Conservation (phyloP, 2,797 vertebrate species). For the Microhierax caerulescens region DNA sequence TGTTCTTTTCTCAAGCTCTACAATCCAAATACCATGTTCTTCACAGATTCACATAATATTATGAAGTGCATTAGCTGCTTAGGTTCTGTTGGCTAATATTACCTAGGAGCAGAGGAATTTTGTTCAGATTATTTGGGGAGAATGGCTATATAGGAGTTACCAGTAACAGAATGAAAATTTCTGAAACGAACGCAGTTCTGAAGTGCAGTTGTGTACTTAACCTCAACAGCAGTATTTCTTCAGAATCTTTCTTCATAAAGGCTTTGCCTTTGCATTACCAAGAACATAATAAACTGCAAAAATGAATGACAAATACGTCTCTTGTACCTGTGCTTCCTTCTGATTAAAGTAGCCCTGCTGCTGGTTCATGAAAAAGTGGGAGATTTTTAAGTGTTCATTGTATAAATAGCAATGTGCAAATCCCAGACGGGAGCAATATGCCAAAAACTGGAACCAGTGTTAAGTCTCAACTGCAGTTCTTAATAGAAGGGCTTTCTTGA, state of each 20-base stretch:
- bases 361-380: neutral
- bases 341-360: neutral
- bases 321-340: neutral
- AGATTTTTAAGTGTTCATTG: neutral
- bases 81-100: neutral
- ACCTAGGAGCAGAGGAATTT: neutral
- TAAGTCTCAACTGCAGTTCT: neutral
- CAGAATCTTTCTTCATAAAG: neutral
- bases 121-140: neutral
- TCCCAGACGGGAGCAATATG: neutral
- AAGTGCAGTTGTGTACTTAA: neutral
- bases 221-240: neutral
- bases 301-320: neutral
- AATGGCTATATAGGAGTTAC: neutral
- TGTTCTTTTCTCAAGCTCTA: neutral
- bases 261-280: neutral
- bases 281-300: neutral
- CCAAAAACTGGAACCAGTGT: neutral
- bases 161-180: neutral
- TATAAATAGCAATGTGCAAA: neutral
- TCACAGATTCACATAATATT: neutral
- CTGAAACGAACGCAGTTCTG: neutral
- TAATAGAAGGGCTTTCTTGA: neutral
- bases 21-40: neutral
- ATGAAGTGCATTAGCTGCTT: neutral